These are phyloP conservation scores for Eurois occulta DNA, from an alignment of 2,888 invertebrate genomes.

Conservation along the genomic window DNA sequence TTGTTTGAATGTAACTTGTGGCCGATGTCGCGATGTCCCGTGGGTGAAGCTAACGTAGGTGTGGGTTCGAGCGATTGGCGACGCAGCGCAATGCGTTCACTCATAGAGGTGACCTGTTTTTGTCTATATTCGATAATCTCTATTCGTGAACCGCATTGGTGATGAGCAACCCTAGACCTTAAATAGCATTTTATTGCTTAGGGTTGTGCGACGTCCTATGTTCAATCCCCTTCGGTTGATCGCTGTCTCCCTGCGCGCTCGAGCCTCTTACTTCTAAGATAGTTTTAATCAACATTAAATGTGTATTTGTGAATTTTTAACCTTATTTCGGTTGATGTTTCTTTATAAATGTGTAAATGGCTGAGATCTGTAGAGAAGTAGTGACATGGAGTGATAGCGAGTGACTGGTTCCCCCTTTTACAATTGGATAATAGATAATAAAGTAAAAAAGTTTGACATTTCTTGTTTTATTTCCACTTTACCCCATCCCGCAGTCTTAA, in stretches of 20 bases:
- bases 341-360: constrained; percentile 89
- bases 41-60: constrained; percentile 80
- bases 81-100: constrained; percentile 71
- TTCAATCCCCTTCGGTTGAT: constrained; percentile 61
- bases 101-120: constrained; percentile 71
- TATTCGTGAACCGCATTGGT: constrained; percentile 67
- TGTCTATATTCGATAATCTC: constrained; percentile 73
- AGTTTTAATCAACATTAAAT: constrained; percentile 89
- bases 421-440: constrained; percentile 90
- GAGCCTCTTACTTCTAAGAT: constrained; percentile 82
- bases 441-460: constrained; percentile 87
- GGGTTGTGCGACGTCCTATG: constrained; percentile 63
- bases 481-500: constrained; percentile 45
- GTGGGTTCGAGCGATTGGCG: constrained; percentile 76
- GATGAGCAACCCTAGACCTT: constrained; percentile 49
- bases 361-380: constrained; percentile 87
- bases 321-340: constrained; percentile 89
- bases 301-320: constrained; percentile 90
- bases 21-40: constrained; percentile 86
- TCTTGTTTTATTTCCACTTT: constrained; percentile 80
- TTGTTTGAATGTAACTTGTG: constrained; percentile 78
- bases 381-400: constrained; percentile 88
- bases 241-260: constrained; percentile 77
- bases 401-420: constrained; percentile 89
- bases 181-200: constrained; percentile 60